phyloP scores from a whole-genome alignment of 2,888 invertebrate species.

The Drosophila algonquin region DNA sequence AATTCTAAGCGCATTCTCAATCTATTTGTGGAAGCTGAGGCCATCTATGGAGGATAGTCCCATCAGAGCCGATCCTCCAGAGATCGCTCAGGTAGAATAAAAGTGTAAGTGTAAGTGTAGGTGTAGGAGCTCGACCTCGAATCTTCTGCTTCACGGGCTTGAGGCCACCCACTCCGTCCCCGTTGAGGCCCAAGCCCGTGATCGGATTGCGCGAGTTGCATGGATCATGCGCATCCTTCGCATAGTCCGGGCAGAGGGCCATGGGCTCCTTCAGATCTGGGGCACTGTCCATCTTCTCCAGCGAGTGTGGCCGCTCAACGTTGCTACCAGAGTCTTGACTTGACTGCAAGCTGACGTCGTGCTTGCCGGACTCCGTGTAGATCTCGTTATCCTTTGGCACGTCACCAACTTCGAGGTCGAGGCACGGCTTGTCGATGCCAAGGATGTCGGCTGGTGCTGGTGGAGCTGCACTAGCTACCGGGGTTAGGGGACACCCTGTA shows the following conservation, averaged over 20 bases:
- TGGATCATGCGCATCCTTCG: slow-evolving; percentile 2
- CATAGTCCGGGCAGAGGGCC: slow-evolving; percentile 20
- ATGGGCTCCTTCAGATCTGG: slow-evolving; percentile 17
- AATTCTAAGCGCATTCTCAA: background rate
- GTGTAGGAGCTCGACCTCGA: slow-evolving; percentile 44
- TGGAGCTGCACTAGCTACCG: background rate
- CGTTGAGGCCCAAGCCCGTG: slow-evolving; percentile 53
- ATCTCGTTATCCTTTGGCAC: slow-evolving; percentile 37
- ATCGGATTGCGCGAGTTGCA: slow-evolving; percentile 57
- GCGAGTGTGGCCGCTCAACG: slow-evolving; percentile 54
- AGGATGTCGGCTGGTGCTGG: slow-evolving; percentile 8
- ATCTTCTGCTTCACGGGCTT: slow-evolving; percentile 46
- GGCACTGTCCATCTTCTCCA: slow-evolving; percentile 33
- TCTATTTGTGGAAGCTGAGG: background rate
- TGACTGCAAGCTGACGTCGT: slow-evolving; percentile 49
- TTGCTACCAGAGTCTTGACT: slow-evolving; percentile 47
- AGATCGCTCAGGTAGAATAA: background rate
- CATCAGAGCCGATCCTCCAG: too few relatives aligned
- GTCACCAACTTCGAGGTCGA: slow-evolving; percentile 8
- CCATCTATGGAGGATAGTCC: slow-evolving; percentile 47
- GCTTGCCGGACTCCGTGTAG: slow-evolving; percentile 42
- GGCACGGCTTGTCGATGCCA: slow-evolving; percentile 53
- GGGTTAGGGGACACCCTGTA: slow-evolving; percentile 33
- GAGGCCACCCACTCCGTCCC: slow-evolving; percentile 49
- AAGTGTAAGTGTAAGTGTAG: background rate